A percentile compares a stretch with the other conserved stretches of the same genome.
Conservation (phyloP, 1,140 invertebrate species). For the Diplogasteroides magnus region DNA sequence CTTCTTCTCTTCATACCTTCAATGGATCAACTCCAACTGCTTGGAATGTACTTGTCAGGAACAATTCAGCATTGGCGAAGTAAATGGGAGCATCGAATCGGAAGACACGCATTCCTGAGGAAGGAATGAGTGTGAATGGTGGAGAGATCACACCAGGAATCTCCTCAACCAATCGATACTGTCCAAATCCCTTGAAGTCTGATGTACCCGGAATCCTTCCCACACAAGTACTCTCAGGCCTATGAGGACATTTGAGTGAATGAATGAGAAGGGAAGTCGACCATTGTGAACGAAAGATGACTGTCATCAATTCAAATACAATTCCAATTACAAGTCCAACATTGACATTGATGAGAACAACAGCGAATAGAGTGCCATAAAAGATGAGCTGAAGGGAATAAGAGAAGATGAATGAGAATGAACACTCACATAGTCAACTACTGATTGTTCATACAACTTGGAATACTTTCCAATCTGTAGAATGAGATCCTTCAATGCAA, state of each 20-base stretch:
- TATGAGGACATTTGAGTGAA: too few relatives aligned
- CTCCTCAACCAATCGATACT: constrained; percentile 45
- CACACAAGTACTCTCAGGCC: constrained; percentile 35
- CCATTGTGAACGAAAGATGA: constrained; percentile 58
- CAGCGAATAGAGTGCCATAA: constrained; percentile 57
- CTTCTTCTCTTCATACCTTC: constrained; percentile 25
- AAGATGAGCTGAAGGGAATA: constrained; percentile 56
- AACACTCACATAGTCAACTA: constrained; percentile 58
- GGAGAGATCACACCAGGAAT: constrained; percentile 40
- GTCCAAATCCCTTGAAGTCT: constrained; percentile 38
- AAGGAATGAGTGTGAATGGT: background rate
- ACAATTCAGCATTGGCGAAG: constrained; percentile 60
- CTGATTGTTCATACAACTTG: constrained; percentile 55
- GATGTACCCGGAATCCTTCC: constrained; percentile 37
- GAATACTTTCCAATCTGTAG: constrained; percentile 52
- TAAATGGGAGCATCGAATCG: constrained; percentile 59
- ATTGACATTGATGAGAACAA: constrained; percentile 59
- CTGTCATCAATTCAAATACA: constrained; percentile 57
- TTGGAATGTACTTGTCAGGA: constrained; percentile 40
- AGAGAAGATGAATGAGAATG: background rate
- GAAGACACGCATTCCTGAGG: constrained; percentile 46
- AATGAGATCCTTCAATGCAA: constrained; percentile 58
- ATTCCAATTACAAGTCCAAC: constrained; percentile 58
- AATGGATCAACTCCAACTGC: constrained; percentile 38
- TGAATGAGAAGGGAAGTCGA: background rate